Percentiles rank a stretch among this genome's conserved stretches.
phyloP scores from a whole-genome alignment of 1,140 invertebrate species.

The Himalopsyche phryganea region DNA sequence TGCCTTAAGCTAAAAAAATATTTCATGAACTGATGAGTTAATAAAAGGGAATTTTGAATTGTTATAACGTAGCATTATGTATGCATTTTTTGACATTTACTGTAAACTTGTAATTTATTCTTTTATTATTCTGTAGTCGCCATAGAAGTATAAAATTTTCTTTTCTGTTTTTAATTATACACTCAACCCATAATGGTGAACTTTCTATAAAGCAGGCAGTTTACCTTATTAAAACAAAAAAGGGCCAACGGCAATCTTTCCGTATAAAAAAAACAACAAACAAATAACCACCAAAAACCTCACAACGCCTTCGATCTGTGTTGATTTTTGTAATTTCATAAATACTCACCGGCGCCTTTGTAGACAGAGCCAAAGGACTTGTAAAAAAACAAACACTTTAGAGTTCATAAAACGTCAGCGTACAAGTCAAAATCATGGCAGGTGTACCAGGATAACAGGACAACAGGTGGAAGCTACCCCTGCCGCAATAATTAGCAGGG shows the following conservation, averaged over 20 bases:
- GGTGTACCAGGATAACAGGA: constrained; percentile 11
- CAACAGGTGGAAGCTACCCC: constrained; percentile 22
- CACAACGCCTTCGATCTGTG: constrained; percentile 14
- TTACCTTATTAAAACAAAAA: constrained; percentile 23
- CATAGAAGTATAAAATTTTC: too few relatives aligned
- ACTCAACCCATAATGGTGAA: not conserved
- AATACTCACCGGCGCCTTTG: constrained; percentile 33
- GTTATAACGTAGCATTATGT: too few relatives aligned
- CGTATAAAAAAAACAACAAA: not conserved
- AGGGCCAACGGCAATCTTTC: constrained; percentile 12
- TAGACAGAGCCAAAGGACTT: constrained; percentile 12
- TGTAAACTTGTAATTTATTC: too few relatives aligned
- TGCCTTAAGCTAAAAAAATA: too few relatives aligned
- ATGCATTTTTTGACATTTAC: too few relatives aligned
- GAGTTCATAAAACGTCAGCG: constrained; percentile 12
- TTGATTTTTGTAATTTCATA: constrained; percentile 34
- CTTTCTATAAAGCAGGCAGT: not conserved
- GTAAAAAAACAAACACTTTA: constrained; percentile 13
- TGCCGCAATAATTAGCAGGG: constrained; percentile 20
- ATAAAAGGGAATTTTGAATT: too few relatives aligned
- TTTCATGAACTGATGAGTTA: too few relatives aligned
- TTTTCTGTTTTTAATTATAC: too few relatives aligned
- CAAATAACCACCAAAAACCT: constrained; percentile 4
- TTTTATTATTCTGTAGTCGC: too few relatives aligned
- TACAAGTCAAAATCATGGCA: constrained; percentile 16